Percentiles rank a stretch among this genome's conserved stretches.
Evolutionary conservation across 2,888 invertebrate species (phyloP).

Genomic region (Rhopalosiphum nymphaeae): DNA sequence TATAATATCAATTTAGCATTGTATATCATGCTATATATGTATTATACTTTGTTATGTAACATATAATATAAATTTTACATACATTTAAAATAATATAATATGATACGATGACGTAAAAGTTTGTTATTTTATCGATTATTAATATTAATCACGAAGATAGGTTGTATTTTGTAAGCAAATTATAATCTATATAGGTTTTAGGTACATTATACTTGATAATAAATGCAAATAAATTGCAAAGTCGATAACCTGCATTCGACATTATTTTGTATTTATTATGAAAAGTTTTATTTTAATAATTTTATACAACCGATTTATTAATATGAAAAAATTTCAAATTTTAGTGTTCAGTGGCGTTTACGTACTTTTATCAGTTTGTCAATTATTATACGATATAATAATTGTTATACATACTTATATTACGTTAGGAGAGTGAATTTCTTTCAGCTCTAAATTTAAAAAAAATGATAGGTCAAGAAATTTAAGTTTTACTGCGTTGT

Average conservation of each 20-base stretch:
- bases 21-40: neutral
- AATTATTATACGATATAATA: neutral
- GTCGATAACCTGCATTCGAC: neutral
- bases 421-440: neutral
- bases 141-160: neutral
- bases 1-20: neutral
- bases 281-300: conserved; percentile 2
- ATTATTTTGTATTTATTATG: neutral
- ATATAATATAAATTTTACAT: neutral
- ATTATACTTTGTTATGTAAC: neutral
- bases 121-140: neutral
- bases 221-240: neutral
- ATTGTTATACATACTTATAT: neutral
- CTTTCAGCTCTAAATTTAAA: no score
- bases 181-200: neutral
- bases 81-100: neutral
- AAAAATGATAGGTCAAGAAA: no score
- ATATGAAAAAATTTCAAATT: neutral
- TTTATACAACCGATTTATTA: neutral
- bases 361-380: neutral
- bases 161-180: neutral
- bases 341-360: neutral
- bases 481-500: no score
- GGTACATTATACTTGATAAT: neutral
- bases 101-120: neutral